Percentiles rank a stretch among this genome's conserved stretches.
These are phyloP conservation scores for Carduelis carduelis DNA, from an alignment of 2,797 vertebrate species.

Conservation along the genomic window DNA sequence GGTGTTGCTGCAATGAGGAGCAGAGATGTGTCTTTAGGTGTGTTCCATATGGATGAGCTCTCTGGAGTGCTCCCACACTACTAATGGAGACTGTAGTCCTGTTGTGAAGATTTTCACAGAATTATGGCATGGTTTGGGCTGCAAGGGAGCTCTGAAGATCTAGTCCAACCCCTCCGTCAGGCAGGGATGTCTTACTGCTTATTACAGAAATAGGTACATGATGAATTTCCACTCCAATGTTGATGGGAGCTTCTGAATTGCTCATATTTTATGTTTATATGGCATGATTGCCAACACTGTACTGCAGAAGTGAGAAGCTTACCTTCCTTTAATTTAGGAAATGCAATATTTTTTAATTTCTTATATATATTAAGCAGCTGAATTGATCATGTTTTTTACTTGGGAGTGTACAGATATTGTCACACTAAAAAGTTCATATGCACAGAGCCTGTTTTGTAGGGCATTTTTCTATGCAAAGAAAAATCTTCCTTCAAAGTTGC, in stretches of 20 bases:
- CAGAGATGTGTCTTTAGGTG: not conserved
- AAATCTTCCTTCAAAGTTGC: not conserved
- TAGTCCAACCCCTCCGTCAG: accelerated
- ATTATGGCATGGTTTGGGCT: not conserved
- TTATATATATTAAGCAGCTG: not conserved
- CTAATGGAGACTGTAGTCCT: not conserved
- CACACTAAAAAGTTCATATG: not conserved
- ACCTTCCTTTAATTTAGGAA: not conserved
- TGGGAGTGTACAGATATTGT: not conserved
- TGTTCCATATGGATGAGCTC: not conserved
- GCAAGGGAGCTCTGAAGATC: not conserved
- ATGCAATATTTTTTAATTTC: not conserved
- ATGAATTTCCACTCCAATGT: not conserved
- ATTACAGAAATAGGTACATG: not conserved
- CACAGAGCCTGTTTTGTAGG: not conserved
- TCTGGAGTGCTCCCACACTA: not conserved
- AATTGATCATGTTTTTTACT: not conserved
- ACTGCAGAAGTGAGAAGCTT: not conserved
- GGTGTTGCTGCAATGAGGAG: not conserved
- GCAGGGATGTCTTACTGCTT: not conserved
- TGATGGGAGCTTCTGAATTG: not conserved
- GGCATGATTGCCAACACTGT: not conserved
- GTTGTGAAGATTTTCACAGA: not conserved
- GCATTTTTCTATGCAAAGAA: not conserved
- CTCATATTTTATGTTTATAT: not conserved